Evolutionary conservation across 2,888 invertebrate genomes (phyloP).

Genomic region (Acanthosepion pharaonis): DNA sequence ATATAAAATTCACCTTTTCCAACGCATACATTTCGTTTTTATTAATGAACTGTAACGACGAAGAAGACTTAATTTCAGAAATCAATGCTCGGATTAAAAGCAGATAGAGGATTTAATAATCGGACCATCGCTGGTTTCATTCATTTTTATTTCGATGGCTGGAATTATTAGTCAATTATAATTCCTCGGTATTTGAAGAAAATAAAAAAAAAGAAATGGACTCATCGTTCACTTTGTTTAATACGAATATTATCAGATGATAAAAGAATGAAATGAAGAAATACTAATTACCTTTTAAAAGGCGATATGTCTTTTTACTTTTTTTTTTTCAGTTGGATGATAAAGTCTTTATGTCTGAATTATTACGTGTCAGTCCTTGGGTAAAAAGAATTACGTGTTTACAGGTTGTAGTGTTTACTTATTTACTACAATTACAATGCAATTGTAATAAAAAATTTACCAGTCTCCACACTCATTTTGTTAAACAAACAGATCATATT

Average conservation of each 20-base stretch:
- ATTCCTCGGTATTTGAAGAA: too few relatives aligned
- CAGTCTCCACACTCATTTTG: neutral
- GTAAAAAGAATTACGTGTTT: neutral
- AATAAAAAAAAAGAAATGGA: too few relatives aligned
- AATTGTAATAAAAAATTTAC: neutral
- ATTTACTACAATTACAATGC: neutral
- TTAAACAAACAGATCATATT: neutral
- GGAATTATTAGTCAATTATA: too few relatives aligned
- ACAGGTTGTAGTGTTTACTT: neutral
- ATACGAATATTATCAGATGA: too few relatives aligned
- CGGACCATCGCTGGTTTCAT: neutral
- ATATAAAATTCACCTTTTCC: too few relatives aligned
- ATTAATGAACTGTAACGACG: neutral
- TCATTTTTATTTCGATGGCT: neutral
- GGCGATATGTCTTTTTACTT: neutral
- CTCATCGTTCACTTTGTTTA: too few relatives aligned
- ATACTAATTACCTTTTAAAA: neutral
- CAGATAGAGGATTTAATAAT: neutral
- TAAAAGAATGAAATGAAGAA: too few relatives aligned
- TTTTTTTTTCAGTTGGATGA: neutral
- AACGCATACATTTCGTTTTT: neutral
- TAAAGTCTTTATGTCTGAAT: neutral
- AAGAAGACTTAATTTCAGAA: neutral
- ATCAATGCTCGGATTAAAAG: conserved; percentile 6
- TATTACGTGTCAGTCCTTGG: conserved; percentile 6